A percentile compares a stretch with the other conserved stretches of the same genome.
Evolutionary conservation across 2,797 vertebrate species (phyloP).

Genomic region (Prionace glauca): DNA sequence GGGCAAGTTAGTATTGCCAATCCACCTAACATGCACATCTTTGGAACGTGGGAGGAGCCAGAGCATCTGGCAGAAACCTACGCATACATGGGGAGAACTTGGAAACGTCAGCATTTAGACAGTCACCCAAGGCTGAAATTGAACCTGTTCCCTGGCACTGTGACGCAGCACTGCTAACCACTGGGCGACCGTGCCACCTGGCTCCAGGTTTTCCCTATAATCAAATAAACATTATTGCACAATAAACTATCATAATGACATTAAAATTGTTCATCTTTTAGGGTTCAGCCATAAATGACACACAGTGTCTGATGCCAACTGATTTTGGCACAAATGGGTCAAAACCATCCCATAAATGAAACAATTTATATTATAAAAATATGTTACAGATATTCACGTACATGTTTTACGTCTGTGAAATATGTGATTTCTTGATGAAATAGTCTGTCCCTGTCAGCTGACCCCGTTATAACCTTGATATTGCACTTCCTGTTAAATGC

Average conservation of each 20-base stretch:
- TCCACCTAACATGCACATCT: too few species aligned
- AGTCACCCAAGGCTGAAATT: too few species aligned
- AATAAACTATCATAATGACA: background rate
- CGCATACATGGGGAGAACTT: too few species aligned
- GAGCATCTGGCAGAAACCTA: too few species aligned
- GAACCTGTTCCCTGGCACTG: too few species aligned
- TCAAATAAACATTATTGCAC: background rate
- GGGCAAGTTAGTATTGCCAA: too few species aligned
- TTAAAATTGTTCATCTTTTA: background rate
- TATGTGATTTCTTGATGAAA: background rate
- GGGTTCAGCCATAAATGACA: background rate
- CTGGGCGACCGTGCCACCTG: too few species aligned
- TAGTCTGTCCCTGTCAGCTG: background rate
- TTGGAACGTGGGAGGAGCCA: too few species aligned
- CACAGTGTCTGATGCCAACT: background rate
- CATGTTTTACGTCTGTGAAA: background rate
- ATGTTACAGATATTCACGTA: background rate
- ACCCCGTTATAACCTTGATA: background rate
- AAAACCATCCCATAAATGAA: background rate
- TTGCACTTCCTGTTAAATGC: background rate
- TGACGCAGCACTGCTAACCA: too few species aligned
- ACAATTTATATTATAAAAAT: background rate
- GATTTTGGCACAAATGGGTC: background rate
- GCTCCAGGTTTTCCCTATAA: background rate
- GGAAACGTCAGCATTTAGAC: too few species aligned